A percentile compares a stretch with the other conserved stretches of the same genome.
phyloP scores from a whole-genome alignment of 2,113 vertebrate species.

The Meleagris gallopavo region DNA sequence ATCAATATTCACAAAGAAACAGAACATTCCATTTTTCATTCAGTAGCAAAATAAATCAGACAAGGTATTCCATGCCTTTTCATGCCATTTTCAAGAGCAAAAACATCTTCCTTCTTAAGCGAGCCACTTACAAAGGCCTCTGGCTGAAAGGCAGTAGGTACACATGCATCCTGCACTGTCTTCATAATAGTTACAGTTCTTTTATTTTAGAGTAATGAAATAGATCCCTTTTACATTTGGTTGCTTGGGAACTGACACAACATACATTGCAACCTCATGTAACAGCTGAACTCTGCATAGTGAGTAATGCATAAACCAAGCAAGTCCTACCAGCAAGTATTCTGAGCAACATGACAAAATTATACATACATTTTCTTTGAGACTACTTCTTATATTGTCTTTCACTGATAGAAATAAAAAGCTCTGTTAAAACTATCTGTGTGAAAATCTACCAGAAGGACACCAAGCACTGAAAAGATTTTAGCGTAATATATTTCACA shows the following conservation, averaged over 20 bases:
- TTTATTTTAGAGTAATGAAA: background rate
- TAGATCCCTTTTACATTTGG: background rate
- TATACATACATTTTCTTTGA: background rate
- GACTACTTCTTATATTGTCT: background rate
- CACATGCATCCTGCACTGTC: background rate
- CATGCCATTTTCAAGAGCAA: background rate
- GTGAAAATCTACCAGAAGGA: background rate
- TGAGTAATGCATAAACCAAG: background rate
- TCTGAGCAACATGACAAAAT: background rate
- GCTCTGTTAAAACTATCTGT: background rate
- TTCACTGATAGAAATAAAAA: background rate
- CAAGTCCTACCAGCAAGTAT: background rate
- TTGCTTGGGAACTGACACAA: background rate
- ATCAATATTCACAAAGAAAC: background rate
- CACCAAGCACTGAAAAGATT: background rate
- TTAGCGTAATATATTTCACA: background rate
- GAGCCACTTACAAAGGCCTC: background rate
- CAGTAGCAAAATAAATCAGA: background rate
- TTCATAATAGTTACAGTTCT: background rate
- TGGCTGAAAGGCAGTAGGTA: background rate
- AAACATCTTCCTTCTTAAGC: background rate
- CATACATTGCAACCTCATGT: background rate
- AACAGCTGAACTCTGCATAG: background rate
- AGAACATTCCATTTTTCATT: background rate
- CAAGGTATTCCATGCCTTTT: background rate